Evolutionary conservation across 2,113 vertebrate species (phyloP).

Genomic region (Xenopus laevis): DNA sequence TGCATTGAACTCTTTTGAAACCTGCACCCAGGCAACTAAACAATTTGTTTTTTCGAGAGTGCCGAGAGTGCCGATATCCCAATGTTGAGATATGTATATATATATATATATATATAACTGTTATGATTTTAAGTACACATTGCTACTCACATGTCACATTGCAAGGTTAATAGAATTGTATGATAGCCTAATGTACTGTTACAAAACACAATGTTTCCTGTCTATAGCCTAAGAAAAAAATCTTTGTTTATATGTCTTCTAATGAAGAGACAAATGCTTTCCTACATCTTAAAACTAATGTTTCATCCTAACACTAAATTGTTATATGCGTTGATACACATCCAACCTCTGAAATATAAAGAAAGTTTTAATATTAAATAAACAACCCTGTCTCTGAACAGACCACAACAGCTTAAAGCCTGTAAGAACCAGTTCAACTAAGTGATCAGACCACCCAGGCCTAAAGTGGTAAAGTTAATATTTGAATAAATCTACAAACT

Average conservation of each 20-base stretch:
- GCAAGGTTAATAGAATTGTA: too few species aligned
- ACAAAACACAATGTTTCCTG: neutral
- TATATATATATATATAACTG: too few species aligned
- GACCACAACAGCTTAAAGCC: constrained; percentile 18
- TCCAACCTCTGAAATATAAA: constrained; percentile 8
- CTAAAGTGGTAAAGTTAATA: constrained; percentile 23
- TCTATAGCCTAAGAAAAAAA: neutral
- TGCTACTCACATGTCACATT: too few species aligned
- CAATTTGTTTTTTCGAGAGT: too few species aligned
- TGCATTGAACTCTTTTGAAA: too few species aligned
- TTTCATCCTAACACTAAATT: neutral
- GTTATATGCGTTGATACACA: constrained; percentile 1
- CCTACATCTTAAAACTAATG: neutral
- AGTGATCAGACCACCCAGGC: constrained; percentile 25
- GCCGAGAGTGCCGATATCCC: too few species aligned
- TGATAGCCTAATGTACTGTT: neutral
- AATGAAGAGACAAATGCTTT: neutral
- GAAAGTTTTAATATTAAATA: constrained; percentile 36
- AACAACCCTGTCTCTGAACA: constrained; percentile 20
- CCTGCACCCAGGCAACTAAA: too few species aligned
- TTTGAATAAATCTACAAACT: constrained; percentile 25
- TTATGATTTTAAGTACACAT: too few species aligned
- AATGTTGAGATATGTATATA: too few species aligned
- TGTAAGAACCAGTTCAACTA: constrained; percentile 14
- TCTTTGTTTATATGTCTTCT: neutral